A percentile compares a stretch with the other conserved stretches of the same genome.
phyloP scores from a whole-genome alignment of 2,888 invertebrate species.

The Drosophila prolongata region DNA sequence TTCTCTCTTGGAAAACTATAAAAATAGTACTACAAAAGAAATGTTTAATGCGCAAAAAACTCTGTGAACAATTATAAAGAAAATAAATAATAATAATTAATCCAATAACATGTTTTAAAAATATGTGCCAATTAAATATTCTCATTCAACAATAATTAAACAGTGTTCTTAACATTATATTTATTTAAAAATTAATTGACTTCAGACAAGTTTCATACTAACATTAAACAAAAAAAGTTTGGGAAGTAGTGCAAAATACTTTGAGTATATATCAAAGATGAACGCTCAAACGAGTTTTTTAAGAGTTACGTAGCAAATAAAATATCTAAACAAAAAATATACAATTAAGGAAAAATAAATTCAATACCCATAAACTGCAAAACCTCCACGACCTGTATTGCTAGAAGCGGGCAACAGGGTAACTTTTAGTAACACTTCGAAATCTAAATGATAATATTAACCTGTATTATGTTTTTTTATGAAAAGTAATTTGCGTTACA shows the following conservation, averaged over 20 bases:
- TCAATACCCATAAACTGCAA: background rate
- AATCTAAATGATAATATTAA: background rate
- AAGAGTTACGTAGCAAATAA: no score
- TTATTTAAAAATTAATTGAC: background rate
- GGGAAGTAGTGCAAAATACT: no score
- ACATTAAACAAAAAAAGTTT: no score
- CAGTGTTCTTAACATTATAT: background rate
- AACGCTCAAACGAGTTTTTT: no score
- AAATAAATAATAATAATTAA: background rate
- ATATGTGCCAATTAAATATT: background rate
- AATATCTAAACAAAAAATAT: no score
- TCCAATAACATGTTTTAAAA: background rate
- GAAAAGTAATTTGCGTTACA: background rate
- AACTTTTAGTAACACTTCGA: background rate
- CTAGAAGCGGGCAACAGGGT: background rate
- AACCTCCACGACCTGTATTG: background rate
- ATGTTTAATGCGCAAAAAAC: background rate
- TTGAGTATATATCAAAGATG: no score
- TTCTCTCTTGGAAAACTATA: background rate
- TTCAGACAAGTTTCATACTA: no score
- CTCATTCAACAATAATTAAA: background rate
- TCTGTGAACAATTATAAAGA: background rate
- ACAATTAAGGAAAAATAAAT: no score
- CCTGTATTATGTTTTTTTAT: background rate
- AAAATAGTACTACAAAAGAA: background rate